Evolutionary conservation across 1,140 invertebrate genomes (phyloP).

Genomic region (Leptinotarsa undecemlineata): DNA sequence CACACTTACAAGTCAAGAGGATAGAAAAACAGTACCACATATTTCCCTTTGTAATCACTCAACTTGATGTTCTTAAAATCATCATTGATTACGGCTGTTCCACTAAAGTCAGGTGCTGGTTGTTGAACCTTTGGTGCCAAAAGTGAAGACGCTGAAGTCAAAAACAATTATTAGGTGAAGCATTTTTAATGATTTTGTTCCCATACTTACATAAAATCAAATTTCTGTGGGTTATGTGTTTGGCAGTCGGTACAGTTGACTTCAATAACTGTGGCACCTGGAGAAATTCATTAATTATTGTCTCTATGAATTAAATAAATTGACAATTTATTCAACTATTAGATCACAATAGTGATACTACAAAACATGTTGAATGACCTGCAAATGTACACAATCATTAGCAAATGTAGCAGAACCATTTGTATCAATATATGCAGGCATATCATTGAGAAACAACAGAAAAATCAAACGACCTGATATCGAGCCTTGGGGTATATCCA

Average conservation of each 20-base stretch:
- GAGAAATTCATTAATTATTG: too few relatives aligned
- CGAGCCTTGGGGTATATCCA: too few relatives aligned
- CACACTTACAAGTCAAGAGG: conserved; percentile 88
- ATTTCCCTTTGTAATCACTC: conserved; percentile 89
- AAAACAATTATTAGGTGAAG: conserved; percentile 22
- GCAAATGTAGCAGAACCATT: too few relatives aligned
- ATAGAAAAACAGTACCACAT: conserved; percentile 92
- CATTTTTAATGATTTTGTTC: background rate
- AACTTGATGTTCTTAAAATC: conserved; percentile 89
- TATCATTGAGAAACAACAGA: too few relatives aligned
- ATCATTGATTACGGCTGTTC: conserved; percentile 84
- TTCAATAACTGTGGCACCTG: conserved; percentile 42
- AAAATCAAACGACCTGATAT: too few relatives aligned
- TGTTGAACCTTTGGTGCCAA: conserved; percentile 67
- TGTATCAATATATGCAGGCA: too few relatives aligned
- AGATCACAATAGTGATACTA: too few relatives aligned
- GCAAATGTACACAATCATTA: too few relatives aligned
- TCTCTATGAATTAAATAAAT: too few relatives aligned
- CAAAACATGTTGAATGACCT: too few relatives aligned
- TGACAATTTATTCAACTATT: too few relatives aligned
- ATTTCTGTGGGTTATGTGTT: conserved; percentile 29
- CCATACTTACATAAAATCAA: conserved; percentile 39
- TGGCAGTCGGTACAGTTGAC: conserved; percentile 19
- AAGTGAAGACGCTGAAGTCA: conserved; percentile 43
- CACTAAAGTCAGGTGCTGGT: conserved; percentile 86